Evolutionary conservation across 2,797 vertebrate species (phyloP), one percentile per base, ranked within the genome.

Genomic region (Thaleichthys pacificus): DNA sequence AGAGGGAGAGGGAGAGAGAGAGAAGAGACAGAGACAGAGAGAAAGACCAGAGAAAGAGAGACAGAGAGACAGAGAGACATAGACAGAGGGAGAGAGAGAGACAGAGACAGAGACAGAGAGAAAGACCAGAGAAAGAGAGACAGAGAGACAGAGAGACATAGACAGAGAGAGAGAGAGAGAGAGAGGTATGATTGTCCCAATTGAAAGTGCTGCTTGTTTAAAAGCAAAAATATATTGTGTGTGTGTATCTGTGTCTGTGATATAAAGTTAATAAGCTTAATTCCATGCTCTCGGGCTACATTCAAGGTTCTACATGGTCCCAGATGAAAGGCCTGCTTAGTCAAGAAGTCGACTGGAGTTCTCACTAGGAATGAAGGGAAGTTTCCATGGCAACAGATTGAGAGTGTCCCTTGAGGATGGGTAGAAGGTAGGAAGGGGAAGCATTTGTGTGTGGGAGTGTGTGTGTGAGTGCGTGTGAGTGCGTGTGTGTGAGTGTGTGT

Each of bases 131-230:
- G 56, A 58, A 1, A 21, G 56, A 19, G 61, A 62, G 28, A 17
- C 5, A 30, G 14, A 62, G 12, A 30, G 6, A 32, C 17, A 32
- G 15, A 19, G 61, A 7, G 28, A 32, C 17, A 30, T 2, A 8
- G 61, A 32, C 3, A 35, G 30, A 63, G 17, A n/a, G 15, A 85
- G 22, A 47, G 21, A 58, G 54, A 7, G 74, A 14, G 12, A 51
- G 7, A 22, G 58, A 11, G 24, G 57, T 5, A 22, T 5, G 57
- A 60, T 6, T 24, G 21, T 8, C n/a, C 56, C 56, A 57, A 9
- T 22, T 5, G 22, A 60, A 21, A 26, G 22, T 22, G 21, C 38
- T 42, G 38, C 38, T 9, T 11, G 38, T 42, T 42, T 6, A 35
- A 42, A 42, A 42, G 38, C 9, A 42, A 42, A 42, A 11, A 42